phyloP scores from a whole-genome alignment of 2,888 invertebrate species.

The Papilio gigon region DNA sequence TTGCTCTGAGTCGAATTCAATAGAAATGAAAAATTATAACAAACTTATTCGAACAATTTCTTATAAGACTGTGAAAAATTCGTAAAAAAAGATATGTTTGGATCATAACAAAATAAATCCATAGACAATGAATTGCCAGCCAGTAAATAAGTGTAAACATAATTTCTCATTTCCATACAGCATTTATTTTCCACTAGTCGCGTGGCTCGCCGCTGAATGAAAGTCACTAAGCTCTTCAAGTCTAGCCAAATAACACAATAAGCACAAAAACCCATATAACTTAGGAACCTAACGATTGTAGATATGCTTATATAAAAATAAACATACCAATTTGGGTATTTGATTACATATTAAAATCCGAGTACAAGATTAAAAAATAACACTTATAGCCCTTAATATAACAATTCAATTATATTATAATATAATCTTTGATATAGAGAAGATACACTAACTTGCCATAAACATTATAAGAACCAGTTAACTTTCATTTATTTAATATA shows the following conservation, averaged over 20 bases:
- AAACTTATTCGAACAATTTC: no score
- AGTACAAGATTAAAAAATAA: slow-evolving; percentile 10
- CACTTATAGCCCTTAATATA: slow-evolving; percentile 18
- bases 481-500: no score
- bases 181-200: no score
- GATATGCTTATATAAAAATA: slow-evolving; percentile 42
- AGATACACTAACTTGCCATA: slow-evolving; percentile 22
- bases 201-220: no score
- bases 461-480: neutral
- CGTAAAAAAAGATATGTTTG: no score
- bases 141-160: no score
- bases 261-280: slow-evolving; percentile 28
- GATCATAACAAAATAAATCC: no score
- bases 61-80: no score
- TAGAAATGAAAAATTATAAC: no score
- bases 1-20: neutral
- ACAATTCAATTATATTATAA: slow-evolving; percentile 8
- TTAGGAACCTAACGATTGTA: neutral
- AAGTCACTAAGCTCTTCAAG: slow-evolving; percentile 13
- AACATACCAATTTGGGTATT: slow-evolving; percentile 35
- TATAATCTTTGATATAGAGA: slow-evolving; percentile 27
- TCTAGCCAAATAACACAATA: slow-evolving; percentile 24
- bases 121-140: no score
- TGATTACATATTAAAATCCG: neutral
- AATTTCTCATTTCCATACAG: no score